Conservation (phyloP, 2,113 vertebrate genomes). For the Falcunculus frontatus region DNA sequence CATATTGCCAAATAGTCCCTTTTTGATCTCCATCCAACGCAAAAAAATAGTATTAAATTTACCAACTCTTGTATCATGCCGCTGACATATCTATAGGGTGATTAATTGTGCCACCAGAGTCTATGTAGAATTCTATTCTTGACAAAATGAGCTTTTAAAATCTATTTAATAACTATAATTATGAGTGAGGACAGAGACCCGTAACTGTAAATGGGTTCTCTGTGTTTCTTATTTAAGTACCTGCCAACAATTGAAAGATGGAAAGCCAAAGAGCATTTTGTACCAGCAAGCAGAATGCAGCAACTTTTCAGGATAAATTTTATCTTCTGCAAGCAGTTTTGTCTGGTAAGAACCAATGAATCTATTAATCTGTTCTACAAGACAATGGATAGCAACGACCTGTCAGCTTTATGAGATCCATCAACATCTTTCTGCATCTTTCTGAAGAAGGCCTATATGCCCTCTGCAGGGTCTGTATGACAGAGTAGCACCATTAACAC, state of each 20-base stretch:
- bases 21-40: slow-evolving; percentile 37
- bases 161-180: slow-evolving; percentile 48
- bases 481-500: neutral
- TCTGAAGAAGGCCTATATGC: neutral
- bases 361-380: slow-evolving; percentile 31
- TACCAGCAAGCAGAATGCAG: slow-evolving; percentile 53
- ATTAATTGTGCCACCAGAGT: slow-evolving; percentile 38
- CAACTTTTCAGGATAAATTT: slow-evolving; percentile 29
- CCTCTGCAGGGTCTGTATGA: neutral
- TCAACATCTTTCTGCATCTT: neutral
- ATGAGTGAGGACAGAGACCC: slow-evolving; percentile 37
- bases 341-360: slow-evolving; percentile 34
- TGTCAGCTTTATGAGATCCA: slow-evolving; percentile 8
- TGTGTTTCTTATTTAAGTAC: slow-evolving; percentile 49
- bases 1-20: slow-evolving; percentile 19
- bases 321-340: slow-evolving; percentile 36
- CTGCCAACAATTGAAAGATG: slow-evolving; percentile 41
- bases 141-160: slow-evolving; percentile 59
- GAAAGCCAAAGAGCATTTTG: slow-evolving; percentile 27
- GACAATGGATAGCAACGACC: neutral
- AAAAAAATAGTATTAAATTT: slow-evolving; percentile 50
- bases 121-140: slow-evolving; percentile 37
- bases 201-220: neutral
- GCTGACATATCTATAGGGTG: slow-evolving; percentile 42
- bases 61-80: slow-evolving; percentile 14